Base-by-base conservation (phyloP, 2,113 vertebrate genomes). In the Oryzias celebensis region DNA sequence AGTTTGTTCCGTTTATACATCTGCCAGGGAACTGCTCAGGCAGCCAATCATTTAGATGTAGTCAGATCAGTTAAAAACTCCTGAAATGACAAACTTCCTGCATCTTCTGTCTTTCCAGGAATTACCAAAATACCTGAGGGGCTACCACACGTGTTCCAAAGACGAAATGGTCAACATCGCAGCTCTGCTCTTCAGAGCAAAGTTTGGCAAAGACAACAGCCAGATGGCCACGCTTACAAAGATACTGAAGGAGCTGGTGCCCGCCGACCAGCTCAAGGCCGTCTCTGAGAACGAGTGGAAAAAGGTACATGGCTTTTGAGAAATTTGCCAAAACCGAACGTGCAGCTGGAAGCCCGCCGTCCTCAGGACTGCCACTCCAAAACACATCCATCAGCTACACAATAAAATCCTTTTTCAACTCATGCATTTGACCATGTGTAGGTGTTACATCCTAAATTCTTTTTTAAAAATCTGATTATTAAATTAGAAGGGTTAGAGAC, bases 61-160 rank as follows among this genome's bases (percentile, higher is more conserved):
- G 4, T 15, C n/a, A 55, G 20, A 67, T 47, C 22, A 52, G 13
- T 23, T 8, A 0, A 5, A 28, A 60, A 24, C 10, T 15, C 17
- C 24, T 53, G 0, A 53, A 18, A n/a, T 14, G 18, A 59, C 17
- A 18, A 28, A 48, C 44, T 8, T 18, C 45, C 4, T 16, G 10
- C 2, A 20, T 48, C 3, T 52, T 14, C 65, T 2, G 64, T 1
- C 24, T 18, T 48, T 62, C 51, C 72, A 99, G 97, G 97, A 99
- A 82, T 66, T 97, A 36, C 96, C 97, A 0, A 99, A 99, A 79
- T 99, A 98, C 85, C 90, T 98, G 77, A 90, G 95, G 62, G 97
- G 97, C 4, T 98, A 97, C 76, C 96, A 98, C 70, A 91, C 88
- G 58, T 93, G 93, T 58, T 91, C 91, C 13, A 93, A 86, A 80